Evolutionary conservation across 1,140 invertebrate species (phyloP), one percentile per base, ranked within the genome.

Genomic region (Pinna nobilis): DNA sequence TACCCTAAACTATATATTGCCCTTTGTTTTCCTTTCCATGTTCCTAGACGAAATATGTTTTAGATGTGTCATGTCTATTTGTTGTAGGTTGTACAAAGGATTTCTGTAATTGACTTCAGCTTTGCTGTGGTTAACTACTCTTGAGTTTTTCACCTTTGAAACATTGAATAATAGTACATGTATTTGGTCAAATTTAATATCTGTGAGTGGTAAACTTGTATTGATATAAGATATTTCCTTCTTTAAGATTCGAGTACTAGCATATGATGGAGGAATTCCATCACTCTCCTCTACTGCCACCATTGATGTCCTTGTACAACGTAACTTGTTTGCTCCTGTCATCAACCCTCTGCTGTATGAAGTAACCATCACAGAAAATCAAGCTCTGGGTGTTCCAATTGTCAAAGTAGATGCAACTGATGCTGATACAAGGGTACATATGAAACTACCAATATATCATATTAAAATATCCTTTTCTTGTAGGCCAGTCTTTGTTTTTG

Each of bases 251-350:
- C 53, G 63, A 15, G 59, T 86, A 4, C 44, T 53, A 44, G 81
- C 80, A 3, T 50, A 61, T 37, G 84, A 86, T 72, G 81, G 68
- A 67, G 84, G 84, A 20, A 72, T 63, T 9, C 84, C 84, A 9
- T 41, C 70, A 7, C 66, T 78, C 20, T 78, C 70, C 20, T 76
- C 73, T 30, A 83, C 72, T 2, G 70, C 80, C n/a, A 74, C 70
- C 32, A 82, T 84, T 18, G 55, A n/a, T 25, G 84, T 87, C 13
- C 79, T 60, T 9, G 82, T 87, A 53, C 72, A 77, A 35, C 66
- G 82, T 6, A 90, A 90, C 68, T 84, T 89, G 59, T 78, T 81
- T 47, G 67, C 86, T 3, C 96, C 96, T 3, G 92, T 94, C 15
- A 97, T 97, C 84, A 30, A 23, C 7, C 59, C 59, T 28, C 5